Conservation (phyloP, 2,797 vertebrate species). For the Eptatretus atami region DNA sequence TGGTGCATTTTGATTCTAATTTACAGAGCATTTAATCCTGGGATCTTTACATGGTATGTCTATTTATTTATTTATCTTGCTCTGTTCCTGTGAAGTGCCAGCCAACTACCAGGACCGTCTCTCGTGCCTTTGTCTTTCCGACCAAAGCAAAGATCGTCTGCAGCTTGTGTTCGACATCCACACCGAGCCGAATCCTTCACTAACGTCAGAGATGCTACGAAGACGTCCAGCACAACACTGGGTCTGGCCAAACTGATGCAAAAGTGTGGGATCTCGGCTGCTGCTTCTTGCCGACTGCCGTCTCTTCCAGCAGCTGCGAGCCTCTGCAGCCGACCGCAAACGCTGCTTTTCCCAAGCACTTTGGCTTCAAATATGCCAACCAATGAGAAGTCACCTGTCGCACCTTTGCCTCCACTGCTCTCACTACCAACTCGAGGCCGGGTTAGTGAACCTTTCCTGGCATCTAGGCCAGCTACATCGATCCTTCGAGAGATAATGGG, state of each 20-base stretch:
- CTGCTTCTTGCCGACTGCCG: conserved; percentile 10
- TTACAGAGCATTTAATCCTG: too few species aligned
- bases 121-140: too few species aligned
- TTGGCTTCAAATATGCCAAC: not conserved
- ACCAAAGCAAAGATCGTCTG: too few species aligned
- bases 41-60: too few species aligned
- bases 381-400: not conserved
- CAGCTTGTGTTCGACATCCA: conserved; percentile 26
- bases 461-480: conserved; percentile 72
- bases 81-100: too few species aligned
- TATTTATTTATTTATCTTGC: too few species aligned
- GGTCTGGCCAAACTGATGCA: conserved; percentile 61
- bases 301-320: not conserved
- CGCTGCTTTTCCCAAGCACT: not conserved
- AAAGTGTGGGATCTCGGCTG: conserved; percentile 59
- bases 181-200: conserved; percentile 73
- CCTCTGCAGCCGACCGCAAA: not conserved
- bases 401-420: not conserved
- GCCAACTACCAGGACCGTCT: too few species aligned
- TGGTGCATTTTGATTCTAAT: too few species aligned
- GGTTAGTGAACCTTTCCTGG: conserved; percentile 51
- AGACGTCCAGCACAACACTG: conserved; percentile 71
- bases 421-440: not conserved
- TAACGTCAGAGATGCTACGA: conserved; percentile 63
- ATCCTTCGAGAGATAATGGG: conserved; percentile 57